Evolutionary conservation across 2,888 invertebrate species (phyloP), one percentile per base, ranked within the genome.

Genomic region (Heliconius cydno): DNA sequence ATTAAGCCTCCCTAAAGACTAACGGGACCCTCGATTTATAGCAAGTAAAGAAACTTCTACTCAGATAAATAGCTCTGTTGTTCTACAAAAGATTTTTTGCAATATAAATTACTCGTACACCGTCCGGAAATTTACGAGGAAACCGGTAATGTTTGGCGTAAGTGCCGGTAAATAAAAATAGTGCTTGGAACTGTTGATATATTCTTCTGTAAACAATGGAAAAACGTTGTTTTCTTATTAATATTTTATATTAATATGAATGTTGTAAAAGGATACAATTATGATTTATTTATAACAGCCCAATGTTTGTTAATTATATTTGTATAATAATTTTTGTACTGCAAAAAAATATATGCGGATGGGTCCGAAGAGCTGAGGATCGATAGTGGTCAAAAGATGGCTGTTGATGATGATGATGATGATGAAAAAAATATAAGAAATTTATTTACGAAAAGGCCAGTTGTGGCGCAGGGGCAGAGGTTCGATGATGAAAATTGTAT

Each of bases 21-120:
- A 88, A 91, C 87, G 88, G 88, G 83, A 81, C 84, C 83, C 85
- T 87, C 84, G 87, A 91, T 90, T 90, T 89, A 89, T 88, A 84
- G 83, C 83, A 76, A 75, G 83, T 77, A 72, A 83, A 84, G 83
- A 86, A 86, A 86, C 86, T 78, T 80, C 79, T 75, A 60, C 73
- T 79, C 80, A 82, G 81, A 83, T 85, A 84, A 84, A 85, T 84
- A 85, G 84, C 78, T 57, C 73, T 79, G 80, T 82, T 81, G 82
- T 79, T 82, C 79, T 78, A 78, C 68, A 79, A 76, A 80, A 80
- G 79, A 80, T 82, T 82, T 83, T 81, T 82, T 79, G 75, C 78
- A 68, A 78, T 77, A 77, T 80, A 80, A 81, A 82, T 81, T 79
- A 80, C 79, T 77, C 46, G 60, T 74, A 76, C 71, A 67, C 74